Conservation (phyloP, 1,140 invertebrate genomes). For the Manduca sexta region DNA sequence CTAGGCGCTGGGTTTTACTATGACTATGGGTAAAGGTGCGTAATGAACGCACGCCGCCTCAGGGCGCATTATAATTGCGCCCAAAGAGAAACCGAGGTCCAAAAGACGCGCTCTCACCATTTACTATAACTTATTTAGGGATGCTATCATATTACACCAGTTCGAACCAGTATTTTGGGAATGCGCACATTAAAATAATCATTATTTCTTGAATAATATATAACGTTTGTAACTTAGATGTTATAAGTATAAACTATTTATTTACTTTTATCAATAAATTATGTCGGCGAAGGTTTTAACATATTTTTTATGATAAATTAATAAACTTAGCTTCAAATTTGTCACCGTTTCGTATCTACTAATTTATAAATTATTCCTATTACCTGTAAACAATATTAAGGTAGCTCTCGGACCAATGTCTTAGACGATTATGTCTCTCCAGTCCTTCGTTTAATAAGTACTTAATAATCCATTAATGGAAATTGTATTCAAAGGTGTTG, state of each 20-base stretch:
- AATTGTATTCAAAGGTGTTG: conserved; percentile 35
- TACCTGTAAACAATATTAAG: neutral
- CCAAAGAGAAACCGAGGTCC: conserved; percentile 5
- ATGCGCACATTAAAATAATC: no score
- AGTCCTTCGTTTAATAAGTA: neutral
- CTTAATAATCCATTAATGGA: conserved; percentile 22
- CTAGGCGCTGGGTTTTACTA: neutral
- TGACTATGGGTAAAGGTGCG: neutral
- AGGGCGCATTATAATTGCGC: conserved; percentile 47
- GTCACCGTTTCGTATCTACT: no score
- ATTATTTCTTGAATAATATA: no score
- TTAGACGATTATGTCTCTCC: no score
- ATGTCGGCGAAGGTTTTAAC: no score
- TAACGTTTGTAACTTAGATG: no score
- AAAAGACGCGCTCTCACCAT: conserved; percentile 5
- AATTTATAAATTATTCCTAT: neutral
- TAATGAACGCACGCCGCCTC: conserved; percentile 15
- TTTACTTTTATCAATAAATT: no score
- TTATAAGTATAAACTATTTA: no score
- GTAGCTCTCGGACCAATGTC: neutral
- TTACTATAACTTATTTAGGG: conserved; percentile 8
- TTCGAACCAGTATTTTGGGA: no score
- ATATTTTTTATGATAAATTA: no score
- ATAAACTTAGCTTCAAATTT: no score
- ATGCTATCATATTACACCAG: neutral